Evolutionary conservation across 2,888 invertebrate genomes (phyloP), one percentile per base, ranked within the genome.

Genomic region (Melolontha melolontha): DNA sequence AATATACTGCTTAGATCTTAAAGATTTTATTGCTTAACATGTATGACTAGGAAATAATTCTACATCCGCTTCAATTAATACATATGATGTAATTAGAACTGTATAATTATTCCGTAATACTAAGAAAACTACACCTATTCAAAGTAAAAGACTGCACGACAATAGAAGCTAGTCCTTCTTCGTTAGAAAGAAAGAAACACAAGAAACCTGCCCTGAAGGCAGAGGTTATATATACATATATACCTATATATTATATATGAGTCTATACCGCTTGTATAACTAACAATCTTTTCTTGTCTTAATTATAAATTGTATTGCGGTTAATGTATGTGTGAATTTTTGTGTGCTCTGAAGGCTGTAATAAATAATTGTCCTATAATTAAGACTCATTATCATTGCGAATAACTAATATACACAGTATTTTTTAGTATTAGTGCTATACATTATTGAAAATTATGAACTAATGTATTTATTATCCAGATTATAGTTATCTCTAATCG

Each of bases 301-400:
- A 52, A 52, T 52, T 52, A 52, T 12, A 34, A 27, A 12, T 52
- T 12, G 12, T 52, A 52, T 27, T 52, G 51, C 51, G 29, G 51
- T 29, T 52, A 52, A 52, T 52, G 51, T 52, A 52, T 52, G 51
- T 52, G 51, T 52, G 51, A 52, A 52, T 52, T 52, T 51, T 52
- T 52, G 12, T 29, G 12, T 52, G 34, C 29, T n/a, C 51, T 14
- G 12, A 29, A 27, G 14, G 34, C 51, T 52, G 14, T 52, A 29
- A 29, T 29, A 29, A 52, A 34, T 52, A 34, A 27, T 29, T 52
- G 51, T 34, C 29, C 14, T 11, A 10, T 52, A 52, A 52, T 52
- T 52, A 52, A 29, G n/a, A n/a, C 29, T 52, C 34, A 52, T 52
- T 52, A 52, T 50, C 10, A 22, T 29, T 22, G 50, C 22, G 22